phyloP scores from a whole-genome alignment of 1,140 invertebrate species.

The Drosophila lacertosa region DNA sequence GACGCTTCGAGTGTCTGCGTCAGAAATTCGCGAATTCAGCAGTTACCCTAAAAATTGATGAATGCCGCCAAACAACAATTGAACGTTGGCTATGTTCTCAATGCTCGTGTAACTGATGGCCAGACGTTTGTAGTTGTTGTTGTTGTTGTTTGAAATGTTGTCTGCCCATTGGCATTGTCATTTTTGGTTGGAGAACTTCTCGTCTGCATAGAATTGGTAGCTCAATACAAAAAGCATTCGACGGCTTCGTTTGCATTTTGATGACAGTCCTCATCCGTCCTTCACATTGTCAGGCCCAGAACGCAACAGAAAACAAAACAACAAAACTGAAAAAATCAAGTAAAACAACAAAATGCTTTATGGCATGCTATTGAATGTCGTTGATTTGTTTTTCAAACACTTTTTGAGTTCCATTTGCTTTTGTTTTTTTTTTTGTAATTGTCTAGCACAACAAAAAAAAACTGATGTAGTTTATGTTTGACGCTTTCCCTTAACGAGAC shows the following conservation, averaged over 20 bases:
- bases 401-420: constrained; percentile 27
- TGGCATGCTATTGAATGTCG: constrained; percentile 78
- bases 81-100: constrained; percentile 49
- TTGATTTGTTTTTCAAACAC: constrained; percentile 67
- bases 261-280: constrained; percentile 64
- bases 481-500: constrained; percentile 21
- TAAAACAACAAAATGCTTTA: constrained; percentile 63
- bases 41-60: constrained; percentile 68
- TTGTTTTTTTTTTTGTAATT: constrained; percentile 48
- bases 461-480: constrained; percentile 50
- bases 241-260: constrained; percentile 80
- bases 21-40: constrained; percentile 54
- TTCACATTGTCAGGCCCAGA: constrained; percentile 33
- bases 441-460: constrained; percentile 42
- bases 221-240: constrained; percentile 66
- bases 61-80: constrained; percentile 60
- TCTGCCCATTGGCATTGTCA: constrained; percentile 35
- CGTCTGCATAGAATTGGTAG: constrained; percentile 42
- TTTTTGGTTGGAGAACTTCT: constrained; percentile 40
- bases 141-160: constrained; percentile 48
- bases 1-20: constrained; percentile 69
- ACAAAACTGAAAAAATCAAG: not conserved
- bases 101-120: constrained; percentile 65
- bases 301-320: too few species aligned
- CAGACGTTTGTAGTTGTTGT: constrained; percentile 63